These are phyloP conservation scores for Drosophila truncata DNA, from an alignment of 1,140 invertebrate genomes.

Conservation along the genomic window DNA sequence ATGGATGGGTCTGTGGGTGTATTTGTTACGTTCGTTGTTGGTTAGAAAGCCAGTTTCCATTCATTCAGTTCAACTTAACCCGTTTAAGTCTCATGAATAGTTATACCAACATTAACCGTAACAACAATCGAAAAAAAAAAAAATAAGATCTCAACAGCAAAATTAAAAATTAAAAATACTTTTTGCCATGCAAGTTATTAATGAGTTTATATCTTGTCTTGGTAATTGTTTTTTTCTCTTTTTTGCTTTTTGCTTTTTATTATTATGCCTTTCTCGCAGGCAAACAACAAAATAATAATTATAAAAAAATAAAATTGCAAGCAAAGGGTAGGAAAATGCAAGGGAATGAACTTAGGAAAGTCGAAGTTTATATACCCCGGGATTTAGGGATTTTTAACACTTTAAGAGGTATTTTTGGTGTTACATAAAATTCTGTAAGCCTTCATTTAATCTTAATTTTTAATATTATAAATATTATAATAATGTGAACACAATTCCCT, in stretches of 20 bases:
- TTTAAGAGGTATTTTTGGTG: too few relatives aligned
- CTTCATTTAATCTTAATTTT: background rate
- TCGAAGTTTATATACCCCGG: background rate
- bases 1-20: conserved; percentile 46
- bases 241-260: background rate
- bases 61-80: conserved; percentile 25
- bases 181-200: conserved; percentile 53
- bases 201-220: conserved; percentile 34
- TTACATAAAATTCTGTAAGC: background rate
- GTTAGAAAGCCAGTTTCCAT: conserved; percentile 37
- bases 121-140: conserved; percentile 29
- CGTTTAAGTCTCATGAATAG: conserved; percentile 55
- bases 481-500: background rate
- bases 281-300: conserved; percentile 16
- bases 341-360: background rate
- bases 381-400: background rate
- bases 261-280: conserved; percentile 22
- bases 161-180: conserved; percentile 38
- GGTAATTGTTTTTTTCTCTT: conserved; percentile 47
- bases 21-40: conserved; percentile 28
- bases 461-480: too few relatives aligned
- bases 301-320: conserved; percentile 2
- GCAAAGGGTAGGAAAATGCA: background rate
- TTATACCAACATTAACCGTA: conserved; percentile 54
- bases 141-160: conserved; percentile 25